Evolutionary conservation across 2,797 vertebrate species (phyloP).

Genomic region (Myioborus miniatus): DNA sequence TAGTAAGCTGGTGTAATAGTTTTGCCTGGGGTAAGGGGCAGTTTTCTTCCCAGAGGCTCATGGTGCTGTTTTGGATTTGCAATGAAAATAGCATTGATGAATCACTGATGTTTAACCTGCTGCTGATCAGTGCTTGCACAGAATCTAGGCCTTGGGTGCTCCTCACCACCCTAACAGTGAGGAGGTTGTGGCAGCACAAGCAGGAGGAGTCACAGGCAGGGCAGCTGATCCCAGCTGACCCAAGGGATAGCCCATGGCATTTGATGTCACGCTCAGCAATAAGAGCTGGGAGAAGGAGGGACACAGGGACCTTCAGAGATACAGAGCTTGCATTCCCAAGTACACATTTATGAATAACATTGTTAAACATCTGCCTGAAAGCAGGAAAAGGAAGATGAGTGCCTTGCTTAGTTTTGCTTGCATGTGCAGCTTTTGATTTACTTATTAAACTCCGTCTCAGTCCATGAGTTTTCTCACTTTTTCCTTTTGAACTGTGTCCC

Average conservation of each 20-base stretch:
- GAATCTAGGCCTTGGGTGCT: not conserved
- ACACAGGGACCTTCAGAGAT: not conserved
- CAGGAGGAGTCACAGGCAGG: not conserved
- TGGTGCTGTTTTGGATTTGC: not conserved
- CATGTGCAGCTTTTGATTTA: not conserved
- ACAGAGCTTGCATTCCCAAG: not conserved
- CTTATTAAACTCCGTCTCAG: not conserved
- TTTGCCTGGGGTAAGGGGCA: not conserved
- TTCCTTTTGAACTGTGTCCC: not conserved
- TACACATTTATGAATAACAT: accelerated
- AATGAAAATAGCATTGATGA: not conserved
- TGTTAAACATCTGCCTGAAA: not conserved
- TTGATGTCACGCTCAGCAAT: not conserved
- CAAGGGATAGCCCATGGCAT: not conserved
- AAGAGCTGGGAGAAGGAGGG: not conserved
- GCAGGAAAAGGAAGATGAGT: not conserved
- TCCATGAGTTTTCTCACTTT: not conserved
- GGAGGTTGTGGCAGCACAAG: not conserved
- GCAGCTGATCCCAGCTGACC: not conserved
- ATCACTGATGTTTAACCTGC: not conserved
- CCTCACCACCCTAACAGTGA: not conserved
- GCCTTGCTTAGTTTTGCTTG: not conserved
- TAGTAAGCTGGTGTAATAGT: not conserved
- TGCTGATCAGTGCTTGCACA: not conserved
- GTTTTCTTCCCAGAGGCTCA: not conserved